Base-by-base conservation (phyloP, 2,113 vertebrate genomes). In the Thryonomys swinderianus region DNA sequence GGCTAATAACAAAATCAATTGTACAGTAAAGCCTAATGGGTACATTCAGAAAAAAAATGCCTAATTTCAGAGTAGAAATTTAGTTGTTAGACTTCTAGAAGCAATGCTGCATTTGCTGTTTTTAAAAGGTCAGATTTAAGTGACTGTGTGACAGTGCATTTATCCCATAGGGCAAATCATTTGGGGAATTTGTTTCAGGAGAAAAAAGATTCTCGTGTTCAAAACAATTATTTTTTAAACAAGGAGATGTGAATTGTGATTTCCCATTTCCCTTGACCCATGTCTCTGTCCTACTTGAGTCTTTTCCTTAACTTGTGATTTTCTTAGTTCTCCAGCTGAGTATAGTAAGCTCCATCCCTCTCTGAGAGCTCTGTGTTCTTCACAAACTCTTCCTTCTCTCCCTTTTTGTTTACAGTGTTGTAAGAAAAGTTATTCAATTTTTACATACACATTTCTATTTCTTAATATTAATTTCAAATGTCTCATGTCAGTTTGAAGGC, bases 41-140 rank as follows among this genome's bases (percentile, higher is more conserved):
- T 90, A 94, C 69, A 66, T 25, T 90, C 23, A 96, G 32, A 48
- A 92, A 90, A 57, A 94, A 93, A 64, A 51, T 5, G 23, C 51
- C 13, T 45, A 10, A 71, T 88, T 69, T 95, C 12, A 62, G 78
- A 32, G 57, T 85, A 80, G 37, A 55, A 78, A 90, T 67, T 86
- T 87, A 48, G 7, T 85, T 74, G 1, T 40, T 71, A 71, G 80
- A 17, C 55, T 95, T 93, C 51, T 71, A 5, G 23, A 90, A 87
- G 27, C 20, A 93, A 5, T 62, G 30, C 34, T 76, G 53, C 53
- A 66, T 85, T 8, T 82, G 1, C 59, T 53, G 5, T 66, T 34
- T 42, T 42, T 48, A 57, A 53, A 88, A 48, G 25, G 71, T 62
- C 5, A 51, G 12, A 64, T 78, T 78, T 78, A 32, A 53, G 20